Evolutionary conservation across 2,113 vertebrate species (phyloP), one percentile per base, ranked within the genome.

Genomic region (Callionymus lyra): DNA sequence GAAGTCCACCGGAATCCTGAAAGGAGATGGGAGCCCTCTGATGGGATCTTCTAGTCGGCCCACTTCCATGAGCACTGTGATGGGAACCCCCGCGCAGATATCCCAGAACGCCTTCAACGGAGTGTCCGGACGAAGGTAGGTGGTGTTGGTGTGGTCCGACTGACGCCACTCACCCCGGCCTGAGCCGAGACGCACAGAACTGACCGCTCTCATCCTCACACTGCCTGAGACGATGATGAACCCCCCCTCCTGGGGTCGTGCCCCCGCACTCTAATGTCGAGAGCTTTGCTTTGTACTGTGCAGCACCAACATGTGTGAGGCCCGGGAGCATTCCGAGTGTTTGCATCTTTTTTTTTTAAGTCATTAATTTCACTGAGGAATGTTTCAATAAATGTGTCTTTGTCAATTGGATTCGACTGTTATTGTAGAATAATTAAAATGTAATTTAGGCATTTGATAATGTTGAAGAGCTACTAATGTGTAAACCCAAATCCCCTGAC

Each of bases 1-100:
- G 95, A 98, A 98, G 65, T 97, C 93, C 62, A 96, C 92, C 10
- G 94, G 92, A 51, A 91, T 98, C 72, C 81, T 97, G 74, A 94
- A 94, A 79, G 94, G 94, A 59, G 97, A 99, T 2, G 95, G 95
- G 56, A 99, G 90, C 72, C 94, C 93, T 0, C 89, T 97, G 58
- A 95, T 81, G 16, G 87, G 91, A 54, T 87, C 84, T 12, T 86
- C 86, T 1, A 72, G 86, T 76, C 91, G 92, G 64, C 87, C 89
- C 57, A 88, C 87, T 58, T 85, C 86, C 66, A 84, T 91, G 84
- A 91, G 82, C 74, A 68, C 88, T 16, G 79, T 86, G 27, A 48
- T 90, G 71, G 84, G 86, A 57, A 86, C 91, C 53, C 86, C 82
- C 36, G 83, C 82, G 65, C 81, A 87, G 65, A 83, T 82, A 46